Percentiles rank a stretch among this genome's conserved stretches.
These are phyloP conservation scores for Thereva nobilitata DNA, from an alignment of 2,888 invertebrate species.

Conservation along the genomic window DNA sequence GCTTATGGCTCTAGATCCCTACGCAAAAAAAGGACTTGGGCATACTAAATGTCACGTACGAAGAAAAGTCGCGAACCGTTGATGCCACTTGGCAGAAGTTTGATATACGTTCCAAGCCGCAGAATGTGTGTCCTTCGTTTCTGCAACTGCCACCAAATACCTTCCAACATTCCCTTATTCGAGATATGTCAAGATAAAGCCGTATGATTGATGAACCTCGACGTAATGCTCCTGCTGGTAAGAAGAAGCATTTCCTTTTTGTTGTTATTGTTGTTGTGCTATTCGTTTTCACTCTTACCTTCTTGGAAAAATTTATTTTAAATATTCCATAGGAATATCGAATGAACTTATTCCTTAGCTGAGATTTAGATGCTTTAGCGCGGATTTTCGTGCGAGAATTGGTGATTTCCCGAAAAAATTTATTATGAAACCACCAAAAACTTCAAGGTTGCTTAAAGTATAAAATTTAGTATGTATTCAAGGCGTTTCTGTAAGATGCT, in stretches of 20 bases:
- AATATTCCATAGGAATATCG: no score
- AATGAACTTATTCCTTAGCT: no score
- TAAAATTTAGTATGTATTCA: no score
- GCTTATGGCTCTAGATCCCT: slow-evolving; percentile 29
- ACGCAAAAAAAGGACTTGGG: not conserved
- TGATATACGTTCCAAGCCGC: slow-evolving; percentile 15
- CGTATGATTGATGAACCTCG: slow-evolving; percentile 38
- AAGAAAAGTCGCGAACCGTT: slow-evolving; percentile 24
- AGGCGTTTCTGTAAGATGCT: no score
- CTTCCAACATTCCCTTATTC: slow-evolving; percentile 7
- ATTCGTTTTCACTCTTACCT: no score
- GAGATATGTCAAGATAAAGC: slow-evolving; percentile 35
- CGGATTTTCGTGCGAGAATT: no score
- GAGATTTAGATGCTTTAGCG: no score
- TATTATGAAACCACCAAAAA: no score
- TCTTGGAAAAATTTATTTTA: no score
- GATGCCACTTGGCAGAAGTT: slow-evolving; percentile 27
- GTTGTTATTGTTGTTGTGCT: not conserved
- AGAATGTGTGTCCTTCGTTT: slow-evolving; percentile 23
- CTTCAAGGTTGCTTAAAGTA: no score
- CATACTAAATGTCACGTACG: slow-evolving; percentile 35
- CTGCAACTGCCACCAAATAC: not conserved
- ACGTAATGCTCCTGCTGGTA: slow-evolving; percentile 13
- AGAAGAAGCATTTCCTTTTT: not conserved
- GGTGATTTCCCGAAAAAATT: no score